Percentiles rank a stretch among this genome's conserved stretches.
phyloP scores from a whole-genome alignment of 2,797 vertebrate genomes.

The Rallus crepitans region DNA sequence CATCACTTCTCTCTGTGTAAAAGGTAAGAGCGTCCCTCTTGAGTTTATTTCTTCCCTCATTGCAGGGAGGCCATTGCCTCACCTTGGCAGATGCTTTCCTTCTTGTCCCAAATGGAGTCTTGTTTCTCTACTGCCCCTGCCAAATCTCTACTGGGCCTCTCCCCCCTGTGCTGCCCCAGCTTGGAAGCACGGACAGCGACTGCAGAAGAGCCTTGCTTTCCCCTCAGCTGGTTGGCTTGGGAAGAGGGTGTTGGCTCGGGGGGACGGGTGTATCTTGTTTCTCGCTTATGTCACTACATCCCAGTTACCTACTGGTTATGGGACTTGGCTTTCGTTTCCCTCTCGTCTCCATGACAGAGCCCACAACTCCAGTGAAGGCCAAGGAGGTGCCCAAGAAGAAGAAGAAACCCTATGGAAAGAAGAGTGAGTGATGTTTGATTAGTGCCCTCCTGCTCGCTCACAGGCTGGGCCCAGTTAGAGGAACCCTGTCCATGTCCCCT shows the following conservation, averaged over 20 bases:
- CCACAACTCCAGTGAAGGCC: slow-evolving; percentile 72
- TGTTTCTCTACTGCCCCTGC: slow-evolving; percentile 17
- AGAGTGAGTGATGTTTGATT: slow-evolving; percentile 76
- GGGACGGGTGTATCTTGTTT: slow-evolving; percentile 30
- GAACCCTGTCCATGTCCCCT: slow-evolving; percentile 21
- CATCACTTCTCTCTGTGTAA: background rate
- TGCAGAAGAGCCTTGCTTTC: background rate
- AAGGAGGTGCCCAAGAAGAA: slow-evolving; percentile 80
- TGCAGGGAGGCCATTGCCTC: slow-evolving; percentile 34
- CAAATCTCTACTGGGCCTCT: slow-evolving; percentile 23
- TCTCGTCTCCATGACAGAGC: slow-evolving; percentile 73
- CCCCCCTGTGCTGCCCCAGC: background rate
- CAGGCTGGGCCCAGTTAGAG: slow-evolving; percentile 69
- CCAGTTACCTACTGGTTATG: slow-evolving; percentile 62
- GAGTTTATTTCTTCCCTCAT: background rate
- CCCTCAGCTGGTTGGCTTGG: slow-evolving; percentile 24
- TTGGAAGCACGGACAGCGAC: slow-evolving; percentile 34
- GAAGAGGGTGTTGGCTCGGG: slow-evolving; percentile 40
- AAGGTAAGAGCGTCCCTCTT: slow-evolving; percentile 43
- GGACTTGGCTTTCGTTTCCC: slow-evolving; percentile 48
- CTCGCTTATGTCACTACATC: slow-evolving; percentile 55
- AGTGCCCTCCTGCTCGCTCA: slow-evolving; percentile 49
- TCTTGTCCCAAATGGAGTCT: background rate
- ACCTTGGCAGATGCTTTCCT: background rate
- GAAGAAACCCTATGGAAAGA: slow-evolving; percentile 82